Base-by-base conservation (phyloP, 2,888 invertebrate genomes). In the Glaucopsyche alexis region DNA sequence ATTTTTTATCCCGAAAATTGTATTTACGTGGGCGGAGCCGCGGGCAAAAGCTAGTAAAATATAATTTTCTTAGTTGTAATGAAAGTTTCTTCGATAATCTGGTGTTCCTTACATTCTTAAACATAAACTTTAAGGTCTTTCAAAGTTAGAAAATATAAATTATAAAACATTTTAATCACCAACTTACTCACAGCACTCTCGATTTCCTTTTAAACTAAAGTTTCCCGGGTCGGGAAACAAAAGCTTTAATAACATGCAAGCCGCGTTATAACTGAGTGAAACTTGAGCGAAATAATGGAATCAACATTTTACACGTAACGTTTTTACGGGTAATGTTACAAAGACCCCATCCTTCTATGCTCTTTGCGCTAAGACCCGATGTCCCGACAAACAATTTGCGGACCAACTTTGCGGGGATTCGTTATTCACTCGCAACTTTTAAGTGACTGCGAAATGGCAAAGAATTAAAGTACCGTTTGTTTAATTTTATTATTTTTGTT, bases 371-470 rank as follows among this genome's bases (percentile, higher is more conserved):
- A 84, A 87, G 87, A 81, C 83, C 84, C 84, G 84, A 84, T 86
- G 86, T 85, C 83, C 85, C 81, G 83, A 86, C 86, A 87, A 89
- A 91, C 90, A 91, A 89, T 91, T 91, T 90, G 88, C 89, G 84
- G 88, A 82, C 83, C 84, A 90, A 92, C 90, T 91, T 87, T 81
- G 81, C 79, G 82, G 85, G 87, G 91, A 91, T 92, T 91, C 92
- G 91, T 91, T 91, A 91, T 91, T 91, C 91, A 89, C 88, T 91
- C 86, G 86, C 88, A 91, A 91, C 85, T 91, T 92, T 91, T 90
- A 91, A 91, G 91, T 90, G 91, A 86, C 89, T 91, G 90, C 88
- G 91, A 91, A 90, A 90, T 86, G 87, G 87, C 85, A 86, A 89
- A 89, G 88, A 88, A 87, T 91, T 88, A 88, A 88, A 88, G 85